A percentile compares a stretch with the other conserved stretches of the same genome.
phyloP scores from a whole-genome alignment of 1,140 invertebrate genomes.

The Bombus superbus region DNA sequence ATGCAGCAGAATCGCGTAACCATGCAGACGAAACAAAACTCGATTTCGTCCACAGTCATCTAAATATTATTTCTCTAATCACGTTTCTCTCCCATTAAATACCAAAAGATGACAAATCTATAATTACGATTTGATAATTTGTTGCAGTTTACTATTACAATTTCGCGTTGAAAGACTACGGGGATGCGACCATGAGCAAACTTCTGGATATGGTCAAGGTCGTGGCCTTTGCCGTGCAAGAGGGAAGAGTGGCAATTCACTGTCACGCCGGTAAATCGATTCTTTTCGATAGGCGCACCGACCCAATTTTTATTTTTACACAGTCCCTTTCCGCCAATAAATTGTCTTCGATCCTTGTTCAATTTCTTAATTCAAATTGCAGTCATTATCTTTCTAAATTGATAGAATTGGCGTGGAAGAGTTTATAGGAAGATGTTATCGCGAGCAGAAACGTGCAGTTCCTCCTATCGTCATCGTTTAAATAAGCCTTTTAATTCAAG shows the following conservation, averaged over 20 bases:
- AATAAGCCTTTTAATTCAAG: neutral
- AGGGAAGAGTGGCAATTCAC: conserved; percentile 94
- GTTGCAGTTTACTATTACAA: conserved; percentile 93
- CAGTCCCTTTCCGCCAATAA: no score
- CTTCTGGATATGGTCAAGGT: conserved; percentile 95
- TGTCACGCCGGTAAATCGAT: conserved; percentile 92
- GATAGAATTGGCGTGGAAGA: no score
- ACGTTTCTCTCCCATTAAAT: neutral
- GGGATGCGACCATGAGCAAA: conserved; percentile 88
- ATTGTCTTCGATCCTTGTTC: neutral
- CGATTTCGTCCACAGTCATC: neutral
- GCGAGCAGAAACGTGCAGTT: neutral
- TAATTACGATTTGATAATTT: conserved; percentile 13
- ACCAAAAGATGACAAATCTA: neutral
- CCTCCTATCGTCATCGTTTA: neutral
- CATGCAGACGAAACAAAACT: conserved; percentile 38
- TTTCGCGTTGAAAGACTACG: conserved; percentile 93
- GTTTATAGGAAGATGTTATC: conserved; percentile 18
- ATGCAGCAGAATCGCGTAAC: conserved; percentile 72
- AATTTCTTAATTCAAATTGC: neutral
- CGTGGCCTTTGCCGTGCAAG: conserved; percentile 90
- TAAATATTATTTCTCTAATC: neutral
- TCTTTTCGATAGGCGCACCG: conserved; percentile 34
- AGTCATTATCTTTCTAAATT: neutral
- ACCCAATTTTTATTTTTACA: conserved; percentile 35